Percentiles rank a stretch among this genome's conserved stretches.
phyloP scores from a whole-genome alignment of 2,797 vertebrate genomes.

The Naso thynnoides region DNA sequence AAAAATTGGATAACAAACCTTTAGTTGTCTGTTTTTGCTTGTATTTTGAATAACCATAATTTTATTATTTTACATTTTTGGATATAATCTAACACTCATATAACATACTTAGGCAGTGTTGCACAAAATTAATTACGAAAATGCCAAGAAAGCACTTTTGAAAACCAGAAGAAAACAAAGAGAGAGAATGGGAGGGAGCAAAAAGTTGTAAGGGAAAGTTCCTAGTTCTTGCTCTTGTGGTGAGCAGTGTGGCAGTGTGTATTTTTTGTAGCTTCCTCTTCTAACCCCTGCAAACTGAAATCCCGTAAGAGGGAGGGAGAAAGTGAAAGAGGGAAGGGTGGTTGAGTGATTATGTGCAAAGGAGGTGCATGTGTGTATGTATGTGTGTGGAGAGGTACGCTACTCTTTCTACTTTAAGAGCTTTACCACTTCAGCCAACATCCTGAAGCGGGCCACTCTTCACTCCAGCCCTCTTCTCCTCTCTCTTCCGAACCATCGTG shows the following conservation, averaged over 20 bases:
- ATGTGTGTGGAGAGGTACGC: constrained; percentile 31
- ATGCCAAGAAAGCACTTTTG: neutral
- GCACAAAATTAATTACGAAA: neutral
- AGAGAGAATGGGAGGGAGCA: constrained; percentile 31
- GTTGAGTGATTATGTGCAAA: constrained; percentile 76
- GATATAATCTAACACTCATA: neutral
- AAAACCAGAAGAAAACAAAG: neutral
- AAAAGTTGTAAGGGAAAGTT: constrained; percentile 65
- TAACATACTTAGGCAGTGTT: neutral
- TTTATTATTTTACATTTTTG: neutral
- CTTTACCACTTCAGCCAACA: constrained; percentile 78
- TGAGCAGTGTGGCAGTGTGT: constrained; percentile 53
- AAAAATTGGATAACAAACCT: no score
- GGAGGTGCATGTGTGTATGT: constrained; percentile 50
- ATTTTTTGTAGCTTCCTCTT: constrained; percentile 72
- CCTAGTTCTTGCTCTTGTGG: constrained; percentile 48
- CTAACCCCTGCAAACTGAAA: constrained; percentile 70
- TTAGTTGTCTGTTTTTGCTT: neutral
- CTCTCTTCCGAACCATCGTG: constrained; percentile 56
- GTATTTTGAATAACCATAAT: neutral
- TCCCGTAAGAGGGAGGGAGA: constrained; percentile 60
- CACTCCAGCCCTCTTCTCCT: constrained; percentile 37
- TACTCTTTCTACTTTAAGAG: constrained; percentile 71
- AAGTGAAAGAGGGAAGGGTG: constrained; percentile 68
- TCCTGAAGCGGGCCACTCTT: constrained; percentile 69